phyloP scores from a whole-genome alignment of 2,888 invertebrate species.

The Pseudolycoriella hygida region DNA sequence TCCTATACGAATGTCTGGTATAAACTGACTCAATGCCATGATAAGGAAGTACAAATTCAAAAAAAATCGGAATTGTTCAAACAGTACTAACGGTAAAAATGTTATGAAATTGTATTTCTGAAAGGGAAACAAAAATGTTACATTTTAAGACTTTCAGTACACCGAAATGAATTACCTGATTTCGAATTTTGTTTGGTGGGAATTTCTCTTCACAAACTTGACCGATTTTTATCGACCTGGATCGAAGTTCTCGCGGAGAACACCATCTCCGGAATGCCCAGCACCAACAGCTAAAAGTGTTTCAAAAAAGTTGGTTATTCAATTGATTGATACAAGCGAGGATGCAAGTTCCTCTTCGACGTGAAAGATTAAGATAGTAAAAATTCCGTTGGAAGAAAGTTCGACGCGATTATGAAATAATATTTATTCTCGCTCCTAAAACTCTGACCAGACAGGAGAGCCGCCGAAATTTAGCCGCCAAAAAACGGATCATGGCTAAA shows the following conservation, averaged over 20 bases:
- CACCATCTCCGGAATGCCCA: constrained; percentile 56
- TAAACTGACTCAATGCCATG: constrained; percentile 96
- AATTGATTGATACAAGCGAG: too few species aligned
- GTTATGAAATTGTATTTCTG: constrained; percentile 93
- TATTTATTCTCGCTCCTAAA: too few species aligned
- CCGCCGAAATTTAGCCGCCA: too few species aligned
- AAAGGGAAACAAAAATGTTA: constrained; percentile 4
- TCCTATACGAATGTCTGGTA: constrained; percentile 90
- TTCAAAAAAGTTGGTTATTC: constrained; percentile 6
- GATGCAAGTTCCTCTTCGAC: too few species aligned
- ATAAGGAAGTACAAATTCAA: constrained; percentile 94
- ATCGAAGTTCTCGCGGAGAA: constrained; percentile 52
- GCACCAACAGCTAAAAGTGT: constrained; percentile 51
- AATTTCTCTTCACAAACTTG: constrained; percentile 63
- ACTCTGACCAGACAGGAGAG: too few species aligned
- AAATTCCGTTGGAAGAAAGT: too few species aligned
- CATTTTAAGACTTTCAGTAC: neutral
- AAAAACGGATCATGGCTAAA: too few species aligned
- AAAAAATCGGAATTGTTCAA: constrained; percentile 98
- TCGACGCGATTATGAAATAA: too few species aligned
- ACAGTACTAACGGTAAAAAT: constrained; percentile 81
- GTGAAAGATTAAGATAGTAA: too few species aligned
- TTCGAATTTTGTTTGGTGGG: constrained; percentile 90
- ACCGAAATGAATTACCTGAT: constrained; percentile 39
- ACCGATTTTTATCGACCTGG: constrained; percentile 62